Base-by-base conservation (phyloP, 2,888 invertebrate genomes). In the Acanthosepion esculentum region DNA sequence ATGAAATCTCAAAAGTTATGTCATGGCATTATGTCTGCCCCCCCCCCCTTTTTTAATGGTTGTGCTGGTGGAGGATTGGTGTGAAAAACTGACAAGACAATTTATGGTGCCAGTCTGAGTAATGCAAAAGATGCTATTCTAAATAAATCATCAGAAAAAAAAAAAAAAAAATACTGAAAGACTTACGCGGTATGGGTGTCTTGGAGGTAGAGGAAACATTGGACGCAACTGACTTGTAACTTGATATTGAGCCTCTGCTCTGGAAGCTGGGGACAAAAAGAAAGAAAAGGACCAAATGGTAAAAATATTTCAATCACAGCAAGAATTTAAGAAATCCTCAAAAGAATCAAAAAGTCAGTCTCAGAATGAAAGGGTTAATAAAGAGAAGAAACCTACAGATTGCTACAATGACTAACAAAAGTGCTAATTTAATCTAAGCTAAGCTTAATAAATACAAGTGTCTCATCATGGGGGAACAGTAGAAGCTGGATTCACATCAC, bases 171-270 rank as follows among this genome's bases (percentile, higher is more conserved):
- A n/a, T 33, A 18, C 33, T 48, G 5, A n/a, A 48, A 93, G 26
- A 93, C 93, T 93, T 93, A 93, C 93, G 23, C 7, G 93, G 93
- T 93, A 50, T n/a, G 18, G 50, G 29, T 12, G 93, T 93, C 93
- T 48, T 93, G 0, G 93, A 93, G 29, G 50, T 53, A 48, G 26
- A 53, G 18, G 93, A 93, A 6, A 29, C 15, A 12, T 93, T 93
- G 5, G 93, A 93, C n/a, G 48, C 8, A 29, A 93, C 0, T 3
- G 93, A 93, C 50, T 50, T 93, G 4, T 20, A 15, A 50, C 92
- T 92, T 48, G 92, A 92, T 48, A n/a, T 78, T n/a, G 78, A 78
- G 15, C 18, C 15, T n/a, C 78, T n/a, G n/a, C 78, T 78, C 15
- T 78, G 78, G 18, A 6, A 78, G n/a, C 78, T 78, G n/a, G 33